These are phyloP conservation scores for Amphiprion ocellaris DNA, from an alignment of 2,113 vertebrate species.

Conservation along the genomic window DNA sequence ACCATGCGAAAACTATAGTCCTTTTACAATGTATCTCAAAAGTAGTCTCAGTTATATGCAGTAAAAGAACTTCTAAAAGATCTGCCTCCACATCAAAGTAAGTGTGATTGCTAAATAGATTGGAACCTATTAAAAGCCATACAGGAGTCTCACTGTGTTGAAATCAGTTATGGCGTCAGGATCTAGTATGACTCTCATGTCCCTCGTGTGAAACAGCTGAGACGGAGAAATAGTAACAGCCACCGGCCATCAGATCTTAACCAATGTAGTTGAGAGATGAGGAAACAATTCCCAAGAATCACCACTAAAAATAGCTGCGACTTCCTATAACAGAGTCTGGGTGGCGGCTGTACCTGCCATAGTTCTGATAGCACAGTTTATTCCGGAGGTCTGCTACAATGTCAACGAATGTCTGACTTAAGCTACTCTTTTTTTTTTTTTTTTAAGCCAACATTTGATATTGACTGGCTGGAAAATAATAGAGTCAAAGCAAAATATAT, in stretches of 20 bases:
- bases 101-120: not conserved
- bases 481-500: no score
- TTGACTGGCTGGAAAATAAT: no score
- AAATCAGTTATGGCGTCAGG: not conserved
- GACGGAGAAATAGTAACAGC: not conserved
- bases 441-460: not conserved
- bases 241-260: not conserved
- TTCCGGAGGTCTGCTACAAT: not conserved
- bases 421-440: not conserved
- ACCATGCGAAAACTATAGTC: not conserved
- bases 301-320: conserved; percentile 51
- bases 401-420: not conserved
- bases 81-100: conserved; percentile 4
- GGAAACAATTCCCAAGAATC: conserved; percentile 42
- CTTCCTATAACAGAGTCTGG: conserved; percentile 40
- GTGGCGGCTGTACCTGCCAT: not conserved
- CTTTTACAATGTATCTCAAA: not conserved
- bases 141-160: not conserved
- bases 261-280: conserved; percentile 2
- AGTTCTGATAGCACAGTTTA: conserved; percentile 26
- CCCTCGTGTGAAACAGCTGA: not conserved
- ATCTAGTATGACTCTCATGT: not conserved
- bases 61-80: not conserved
- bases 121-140: not conserved
- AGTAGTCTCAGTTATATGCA: not conserved